Evolutionary conservation across 2,113 vertebrate species (phyloP).

Genomic region (human): DNA sequence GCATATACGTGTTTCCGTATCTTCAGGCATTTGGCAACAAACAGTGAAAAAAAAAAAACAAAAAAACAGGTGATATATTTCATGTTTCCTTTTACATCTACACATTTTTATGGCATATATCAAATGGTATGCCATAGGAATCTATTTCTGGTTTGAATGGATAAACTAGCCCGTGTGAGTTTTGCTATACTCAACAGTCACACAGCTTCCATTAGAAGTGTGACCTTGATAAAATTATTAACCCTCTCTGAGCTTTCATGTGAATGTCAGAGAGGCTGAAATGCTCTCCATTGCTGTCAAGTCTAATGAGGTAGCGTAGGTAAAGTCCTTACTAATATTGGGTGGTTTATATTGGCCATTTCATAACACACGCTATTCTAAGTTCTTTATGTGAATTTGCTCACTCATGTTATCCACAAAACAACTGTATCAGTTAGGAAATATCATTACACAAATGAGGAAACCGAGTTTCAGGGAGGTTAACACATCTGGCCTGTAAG

Average conservation of each 20-base stretch:
- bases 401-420: background rate
- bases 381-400: background rate
- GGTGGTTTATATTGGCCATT: background rate
- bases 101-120: background rate
- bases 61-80: background rate
- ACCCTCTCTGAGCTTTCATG: background rate
- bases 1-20: background rate
- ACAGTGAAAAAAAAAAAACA: slow-evolving; percentile 33
- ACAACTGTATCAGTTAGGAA: background rate
- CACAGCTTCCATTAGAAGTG: background rate
- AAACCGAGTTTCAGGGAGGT: background rate
- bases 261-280: background rate
- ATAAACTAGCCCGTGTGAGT: background rate
- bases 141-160: slow-evolving; percentile 28
- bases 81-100: background rate
- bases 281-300: background rate
- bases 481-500: background rate
- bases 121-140: background rate
- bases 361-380: background rate
- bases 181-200: background rate
- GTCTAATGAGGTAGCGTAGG: background rate
- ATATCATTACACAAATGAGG: background rate
- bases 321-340: background rate
- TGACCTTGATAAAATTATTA: background rate
- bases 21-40: background rate